These are phyloP conservation scores for Hypotaenidia philippensis DNA, from an alignment of 2,797 vertebrate genomes.

Conservation along the genomic window DNA sequence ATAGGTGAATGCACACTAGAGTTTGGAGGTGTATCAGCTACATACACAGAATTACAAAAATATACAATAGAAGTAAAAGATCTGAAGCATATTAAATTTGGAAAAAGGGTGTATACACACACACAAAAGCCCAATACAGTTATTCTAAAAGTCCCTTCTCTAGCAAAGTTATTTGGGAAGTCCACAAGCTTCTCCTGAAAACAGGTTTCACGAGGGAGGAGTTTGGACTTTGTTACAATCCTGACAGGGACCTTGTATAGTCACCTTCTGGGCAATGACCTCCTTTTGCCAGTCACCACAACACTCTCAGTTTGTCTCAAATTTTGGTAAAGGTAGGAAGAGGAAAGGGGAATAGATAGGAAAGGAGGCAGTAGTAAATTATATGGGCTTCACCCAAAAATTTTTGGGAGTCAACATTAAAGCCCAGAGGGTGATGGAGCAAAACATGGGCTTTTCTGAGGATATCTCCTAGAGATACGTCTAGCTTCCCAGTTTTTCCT, in stretches of 20 bases:
- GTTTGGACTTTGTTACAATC: background rate
- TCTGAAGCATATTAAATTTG: background rate
- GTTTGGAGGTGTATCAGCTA: background rate
- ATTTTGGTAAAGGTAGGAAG: background rate
- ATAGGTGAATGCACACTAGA: background rate
- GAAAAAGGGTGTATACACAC: background rate
- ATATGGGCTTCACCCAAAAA: background rate
- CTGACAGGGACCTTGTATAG: background rate
- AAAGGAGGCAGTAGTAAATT: background rate
- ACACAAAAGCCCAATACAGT: background rate
- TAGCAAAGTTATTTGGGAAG: background rate
- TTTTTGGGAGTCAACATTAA: background rate
- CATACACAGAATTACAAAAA: background rate
- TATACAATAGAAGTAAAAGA: background rate
- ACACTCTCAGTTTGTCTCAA: background rate
- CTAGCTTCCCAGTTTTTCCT: background rate
- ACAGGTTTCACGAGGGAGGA: background rate
- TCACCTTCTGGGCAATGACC: background rate
- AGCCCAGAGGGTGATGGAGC: background rate
- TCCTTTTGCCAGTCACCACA: background rate
- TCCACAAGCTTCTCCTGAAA: fast-evolving
- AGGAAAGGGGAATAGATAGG: background rate
- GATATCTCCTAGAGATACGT: fast-evolving
- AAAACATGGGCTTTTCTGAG: background rate
- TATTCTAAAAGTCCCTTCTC: background rate